Conservation (phyloP, 2,113 vertebrate species). For the Colius striatus region DNA sequence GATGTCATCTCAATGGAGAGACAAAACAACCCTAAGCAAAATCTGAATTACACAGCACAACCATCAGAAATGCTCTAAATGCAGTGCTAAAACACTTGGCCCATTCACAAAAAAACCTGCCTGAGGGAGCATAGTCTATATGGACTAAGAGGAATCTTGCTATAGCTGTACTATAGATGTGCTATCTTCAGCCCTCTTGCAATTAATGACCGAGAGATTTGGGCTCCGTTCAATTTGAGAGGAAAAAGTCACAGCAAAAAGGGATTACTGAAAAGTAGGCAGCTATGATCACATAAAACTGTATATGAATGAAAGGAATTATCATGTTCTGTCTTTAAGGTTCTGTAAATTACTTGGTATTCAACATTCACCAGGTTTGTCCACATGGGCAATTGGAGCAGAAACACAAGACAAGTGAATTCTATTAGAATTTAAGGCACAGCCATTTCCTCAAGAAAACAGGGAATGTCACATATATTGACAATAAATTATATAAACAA, state of each 20-base stretch:
- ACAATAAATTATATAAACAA: neutral
- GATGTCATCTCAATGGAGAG: neutral
- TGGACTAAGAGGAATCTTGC: neutral
- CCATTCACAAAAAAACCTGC: neutral
- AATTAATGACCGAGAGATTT: neutral
- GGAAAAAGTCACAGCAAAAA: neutral
- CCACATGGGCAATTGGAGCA: neutral
- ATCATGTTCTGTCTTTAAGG: neutral
- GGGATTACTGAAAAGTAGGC: neutral
- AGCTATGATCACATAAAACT: neutral
- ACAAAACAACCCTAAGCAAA: neutral
- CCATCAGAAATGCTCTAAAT: neutral
- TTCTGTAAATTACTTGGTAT: neutral
- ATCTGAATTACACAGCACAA: neutral
- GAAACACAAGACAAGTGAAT: neutral
- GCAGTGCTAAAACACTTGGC: neutral
- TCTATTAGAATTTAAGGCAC: neutral
- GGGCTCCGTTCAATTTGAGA: neutral
- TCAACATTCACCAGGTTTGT: neutral
- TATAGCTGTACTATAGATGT: neutral
- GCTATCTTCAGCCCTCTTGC: neutral
- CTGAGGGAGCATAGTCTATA: neutral
- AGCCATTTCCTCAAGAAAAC: neutral
- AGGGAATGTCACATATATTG: neutral
- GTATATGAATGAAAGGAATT: neutral